Evolutionary conservation across 2,888 invertebrate species (phyloP).

Genomic region (Epinotia demarniana): DNA sequence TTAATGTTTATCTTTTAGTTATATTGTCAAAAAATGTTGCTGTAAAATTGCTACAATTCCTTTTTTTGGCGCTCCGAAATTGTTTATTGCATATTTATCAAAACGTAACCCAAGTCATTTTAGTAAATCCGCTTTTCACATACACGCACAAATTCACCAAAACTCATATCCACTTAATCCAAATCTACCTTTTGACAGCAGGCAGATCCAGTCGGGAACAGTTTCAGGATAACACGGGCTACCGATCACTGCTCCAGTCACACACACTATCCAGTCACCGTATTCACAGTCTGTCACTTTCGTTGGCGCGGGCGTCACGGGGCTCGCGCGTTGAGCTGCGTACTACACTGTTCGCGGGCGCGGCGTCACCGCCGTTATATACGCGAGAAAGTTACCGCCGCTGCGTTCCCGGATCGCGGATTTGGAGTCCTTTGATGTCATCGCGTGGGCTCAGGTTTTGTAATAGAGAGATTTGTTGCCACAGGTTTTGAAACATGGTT

Average conservation of each 20-base stretch:
- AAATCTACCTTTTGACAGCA: conserved; percentile 41
- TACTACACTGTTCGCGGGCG: conserved; percentile 78
- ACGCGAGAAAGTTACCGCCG: conserved; percentile 79
- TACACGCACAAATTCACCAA: conserved; percentile 28
- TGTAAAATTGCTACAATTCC: not conserved
- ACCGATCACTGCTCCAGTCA: conserved; percentile 81
- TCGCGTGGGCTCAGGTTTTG: conserved; percentile 51
- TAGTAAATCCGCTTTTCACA: conserved; percentile 2
- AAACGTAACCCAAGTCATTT: conserved; percentile 11
- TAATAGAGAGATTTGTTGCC: conserved; percentile 38
- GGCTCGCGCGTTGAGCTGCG: conserved; percentile 64
- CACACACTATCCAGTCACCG: conserved; percentile 74
- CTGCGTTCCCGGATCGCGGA: conserved; percentile 77
- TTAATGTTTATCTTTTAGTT: too few species aligned
- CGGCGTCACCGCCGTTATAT: conserved; percentile 72
- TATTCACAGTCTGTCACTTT: conserved; percentile 71
- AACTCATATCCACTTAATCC: conserved; percentile 36
- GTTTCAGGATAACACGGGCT: conserved; percentile 81
- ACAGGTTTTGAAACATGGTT: conserved; percentile 16
- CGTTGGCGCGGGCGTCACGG: conserved; percentile 63
- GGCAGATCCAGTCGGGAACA: conserved; percentile 54
- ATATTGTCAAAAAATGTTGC: not conserved
- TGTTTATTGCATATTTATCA: too few species aligned
- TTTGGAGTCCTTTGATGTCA: conserved; percentile 78
- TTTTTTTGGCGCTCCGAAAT: not conserved